Conservation (phyloP, 2,113 vertebrate genomes). For the Tinamus guttatus region DNA sequence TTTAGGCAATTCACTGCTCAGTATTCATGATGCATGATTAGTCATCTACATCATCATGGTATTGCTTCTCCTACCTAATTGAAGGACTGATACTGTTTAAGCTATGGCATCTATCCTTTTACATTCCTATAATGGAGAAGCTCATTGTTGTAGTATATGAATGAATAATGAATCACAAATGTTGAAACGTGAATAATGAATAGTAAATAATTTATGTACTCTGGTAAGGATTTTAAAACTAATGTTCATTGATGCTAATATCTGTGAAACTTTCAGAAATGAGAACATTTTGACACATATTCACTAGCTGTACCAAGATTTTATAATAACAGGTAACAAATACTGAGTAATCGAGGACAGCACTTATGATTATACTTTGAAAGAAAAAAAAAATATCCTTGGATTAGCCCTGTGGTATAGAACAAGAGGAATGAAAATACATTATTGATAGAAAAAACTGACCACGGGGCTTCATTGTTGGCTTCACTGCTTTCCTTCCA, state of each 20-base stretch:
- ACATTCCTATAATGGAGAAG: background rate
- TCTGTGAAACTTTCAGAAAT: background rate
- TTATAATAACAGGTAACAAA: background rate
- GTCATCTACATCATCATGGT: background rate
- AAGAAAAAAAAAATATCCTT: background rate
- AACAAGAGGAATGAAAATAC: background rate
- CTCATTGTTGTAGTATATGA: background rate
- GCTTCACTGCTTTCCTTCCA: background rate
- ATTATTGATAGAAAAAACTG: background rate
- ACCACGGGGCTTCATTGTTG: background rate
- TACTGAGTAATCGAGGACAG: background rate
- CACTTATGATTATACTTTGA: background rate
- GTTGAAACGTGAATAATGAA: slow-evolving; percentile 42
- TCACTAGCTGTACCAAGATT: background rate
- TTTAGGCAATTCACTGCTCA: slow-evolving; percentile 1
- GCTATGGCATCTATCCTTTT: slow-evolving; percentile 21
- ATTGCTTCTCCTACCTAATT: background rate
- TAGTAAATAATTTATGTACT: slow-evolving; percentile 21
- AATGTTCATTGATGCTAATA: background rate
- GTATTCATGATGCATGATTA: slow-evolving; percentile 19
- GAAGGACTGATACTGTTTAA: background rate
- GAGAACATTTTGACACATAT: background rate
- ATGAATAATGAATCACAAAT: slow-evolving; percentile 47
- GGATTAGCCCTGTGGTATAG: background rate
- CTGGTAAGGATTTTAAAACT: slow-evolving; percentile 27